Evolutionary conservation across 2,797 vertebrate species (phyloP).

Genomic region (Xyrichtys novacula): DNA sequence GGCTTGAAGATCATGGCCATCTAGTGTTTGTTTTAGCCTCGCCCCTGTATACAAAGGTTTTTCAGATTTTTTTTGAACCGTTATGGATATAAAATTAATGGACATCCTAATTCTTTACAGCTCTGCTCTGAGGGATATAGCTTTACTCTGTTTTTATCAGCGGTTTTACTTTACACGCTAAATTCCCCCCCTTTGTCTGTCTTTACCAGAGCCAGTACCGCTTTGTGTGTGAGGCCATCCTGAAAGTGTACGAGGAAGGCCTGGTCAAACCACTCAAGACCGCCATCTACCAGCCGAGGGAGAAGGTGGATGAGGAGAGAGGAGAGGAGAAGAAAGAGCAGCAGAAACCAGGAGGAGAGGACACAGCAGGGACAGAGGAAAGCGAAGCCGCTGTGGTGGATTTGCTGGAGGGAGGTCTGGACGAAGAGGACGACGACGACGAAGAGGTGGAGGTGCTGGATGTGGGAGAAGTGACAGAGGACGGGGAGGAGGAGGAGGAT

Average conservation of each 20-base stretch:
- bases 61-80: no score
- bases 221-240: slow-evolving; percentile 99
- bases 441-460: slow-evolving; percentile 81
- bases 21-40: no score
- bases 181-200: background rate
- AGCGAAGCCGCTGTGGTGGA: slow-evolving; percentile 54
- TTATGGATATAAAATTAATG: no score
- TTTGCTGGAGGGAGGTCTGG: slow-evolving; percentile 70
- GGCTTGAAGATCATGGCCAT: no score
- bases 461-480: slow-evolving; percentile 76
- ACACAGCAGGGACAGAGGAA: slow-evolving; percentile 36
- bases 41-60: no score
- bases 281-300: slow-evolving; percentile 86
- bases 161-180: background rate
- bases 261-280: slow-evolving; percentile 90
- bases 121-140: no score
- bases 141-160: no score
- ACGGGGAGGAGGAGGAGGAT: slow-evolving; percentile 61
- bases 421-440: slow-evolving; percentile 75
- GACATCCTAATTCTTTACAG: no score
- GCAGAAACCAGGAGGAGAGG: slow-evolving; percentile 69
- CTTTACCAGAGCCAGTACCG: slow-evolving; percentile 95
- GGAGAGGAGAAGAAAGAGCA: slow-evolving; percentile 55
- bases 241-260: slow-evolving; percentile 97
- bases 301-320: slow-evolving; percentile 54